Percentiles rank a stretch among this genome's conserved stretches.
phyloP scores from a whole-genome alignment of 2,113 vertebrate genomes.

The Pterophyllum scalare region DNA sequence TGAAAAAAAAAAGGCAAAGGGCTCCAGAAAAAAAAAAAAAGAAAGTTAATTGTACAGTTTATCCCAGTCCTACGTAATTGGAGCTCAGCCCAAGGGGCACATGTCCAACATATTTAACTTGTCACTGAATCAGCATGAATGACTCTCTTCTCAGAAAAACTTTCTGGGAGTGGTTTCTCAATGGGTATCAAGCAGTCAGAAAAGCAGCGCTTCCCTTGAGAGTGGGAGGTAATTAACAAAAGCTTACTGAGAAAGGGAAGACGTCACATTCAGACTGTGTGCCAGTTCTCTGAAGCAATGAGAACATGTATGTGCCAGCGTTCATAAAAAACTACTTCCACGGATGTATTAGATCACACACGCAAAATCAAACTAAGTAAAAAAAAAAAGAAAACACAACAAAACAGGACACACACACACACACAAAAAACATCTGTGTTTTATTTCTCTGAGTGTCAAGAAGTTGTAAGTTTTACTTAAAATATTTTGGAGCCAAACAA shows the following conservation, averaged over 20 bases:
- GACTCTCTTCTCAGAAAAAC: not conserved
- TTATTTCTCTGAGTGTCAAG: slow-evolving; percentile 30
- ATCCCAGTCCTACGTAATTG: not conserved
- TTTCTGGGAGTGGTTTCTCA: slow-evolving; percentile 5
- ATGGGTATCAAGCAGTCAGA: not conserved
- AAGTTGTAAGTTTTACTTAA: slow-evolving; percentile 27
- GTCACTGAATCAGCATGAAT: not conserved
- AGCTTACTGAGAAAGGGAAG: not conserved
- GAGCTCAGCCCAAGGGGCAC: slow-evolving; percentile 7
- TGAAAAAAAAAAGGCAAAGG: not conserved
- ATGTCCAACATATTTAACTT: not conserved
- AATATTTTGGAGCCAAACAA: slow-evolving; percentile 55
- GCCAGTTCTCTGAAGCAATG: slow-evolving; percentile 34
- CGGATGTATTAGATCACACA: slow-evolving; percentile 24
- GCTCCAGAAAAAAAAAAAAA: not conserved
- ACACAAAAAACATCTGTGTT: slow-evolving; percentile 47
- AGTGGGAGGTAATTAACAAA: slow-evolving; percentile 9
- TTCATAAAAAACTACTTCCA: slow-evolving; percentile 18
- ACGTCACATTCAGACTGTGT: not conserved
- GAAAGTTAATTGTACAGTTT: not conserved
- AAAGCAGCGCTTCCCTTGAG: not conserved
- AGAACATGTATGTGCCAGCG: slow-evolving; percentile 8
- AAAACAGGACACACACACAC: not conserved
- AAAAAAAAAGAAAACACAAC: slow-evolving; percentile 19
- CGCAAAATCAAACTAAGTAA: not conserved